Evolutionary conservation across 2,797 vertebrate species (phyloP), one percentile per base, ranked within the genome.

Genomic region (Sebastes variabilis): DNA sequence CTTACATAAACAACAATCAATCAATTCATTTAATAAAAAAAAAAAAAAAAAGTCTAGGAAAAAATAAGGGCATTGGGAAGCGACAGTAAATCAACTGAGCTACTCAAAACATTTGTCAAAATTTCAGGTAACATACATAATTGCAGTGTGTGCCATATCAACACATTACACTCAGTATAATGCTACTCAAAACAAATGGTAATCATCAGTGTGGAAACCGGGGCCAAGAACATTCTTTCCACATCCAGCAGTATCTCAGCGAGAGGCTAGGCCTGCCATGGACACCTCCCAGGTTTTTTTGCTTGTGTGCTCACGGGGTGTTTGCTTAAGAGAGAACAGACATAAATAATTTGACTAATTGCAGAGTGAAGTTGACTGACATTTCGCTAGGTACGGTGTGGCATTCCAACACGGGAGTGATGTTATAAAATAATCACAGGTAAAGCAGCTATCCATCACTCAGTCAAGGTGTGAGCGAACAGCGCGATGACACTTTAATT

Each of bases 381-480:
- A 61, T 74, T 89, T 75, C 82, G 87, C 91, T 77, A 58, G 89
- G 93, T 88, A 87, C 59, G 80, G 81, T 70, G 72, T 69, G 74
- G 87, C 91, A 94, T 95, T 94, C 93, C 93, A 90, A 29, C 82
- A 80, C 73, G 9, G 73, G 82, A 90, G 90, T 93, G 90, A 90
- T 91, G 92, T 89, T 93, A 93, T 93, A 94, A 93, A 94, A 94
- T 95, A 95, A 95, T 95, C 94, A 95, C 90, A 95, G 94, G 91
- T 89, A 88, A 70, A 89, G 93, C 76, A 82, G 76, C 90, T 75
- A 94, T 95, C 92, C 92, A 94, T 95, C 95, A 94, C 62, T 74
- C 52, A 67, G 67, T 69, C 66, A 58, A 88, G 89, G 89, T 90
- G 92, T 84, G 87, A 91, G 87, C 78, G 86, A 91, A 91, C 90